Percentiles rank a stretch among this genome's conserved stretches.
phyloP scores from a whole-genome alignment of 2,113 vertebrate genomes.

The Lipophrys pholis region DNA sequence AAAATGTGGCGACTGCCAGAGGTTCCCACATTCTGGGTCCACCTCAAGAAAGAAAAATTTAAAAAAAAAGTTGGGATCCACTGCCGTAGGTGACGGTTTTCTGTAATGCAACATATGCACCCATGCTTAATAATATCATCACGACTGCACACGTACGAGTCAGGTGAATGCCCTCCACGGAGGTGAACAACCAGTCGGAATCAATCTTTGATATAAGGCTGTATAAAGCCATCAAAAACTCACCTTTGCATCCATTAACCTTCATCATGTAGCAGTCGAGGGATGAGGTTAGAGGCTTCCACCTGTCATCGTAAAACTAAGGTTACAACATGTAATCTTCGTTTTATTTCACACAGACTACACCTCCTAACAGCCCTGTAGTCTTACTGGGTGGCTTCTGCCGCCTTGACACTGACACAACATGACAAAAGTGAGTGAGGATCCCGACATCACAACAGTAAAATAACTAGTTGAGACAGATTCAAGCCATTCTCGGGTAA shows the following conservation, averaged over 20 bases:
- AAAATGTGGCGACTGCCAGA: too few relatives aligned
- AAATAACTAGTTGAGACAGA: conserved; percentile 2
- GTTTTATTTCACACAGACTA: conserved; percentile 46
- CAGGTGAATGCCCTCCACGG: conserved; percentile 6
- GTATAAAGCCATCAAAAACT: conserved; percentile 41
- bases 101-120: too few relatives aligned
- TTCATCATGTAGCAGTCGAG: conserved; percentile 48
- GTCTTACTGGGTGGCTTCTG: conserved; percentile 11
- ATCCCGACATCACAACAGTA: background rate
- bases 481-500: conserved; percentile 6
- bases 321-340: conserved; percentile 61
- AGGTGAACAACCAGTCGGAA: conserved; percentile 14
- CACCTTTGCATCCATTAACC: conserved; percentile 60
- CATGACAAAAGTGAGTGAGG: conserved; percentile 3
- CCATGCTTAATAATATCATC: background rate
- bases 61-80: too few relatives aligned
- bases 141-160: background rate
- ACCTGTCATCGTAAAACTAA: conserved; percentile 54
- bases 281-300: conserved; percentile 36
- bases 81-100: too few relatives aligned
- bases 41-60: too few relatives aligned
- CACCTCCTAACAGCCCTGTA: conserved; percentile 30
- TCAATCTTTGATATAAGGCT: conserved; percentile 22
- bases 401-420: conserved; percentile 35
- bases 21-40: too few relatives aligned